Evolutionary conservation across 2,888 invertebrate species (phyloP).

Genomic region (Euzetes globulus): DNA sequence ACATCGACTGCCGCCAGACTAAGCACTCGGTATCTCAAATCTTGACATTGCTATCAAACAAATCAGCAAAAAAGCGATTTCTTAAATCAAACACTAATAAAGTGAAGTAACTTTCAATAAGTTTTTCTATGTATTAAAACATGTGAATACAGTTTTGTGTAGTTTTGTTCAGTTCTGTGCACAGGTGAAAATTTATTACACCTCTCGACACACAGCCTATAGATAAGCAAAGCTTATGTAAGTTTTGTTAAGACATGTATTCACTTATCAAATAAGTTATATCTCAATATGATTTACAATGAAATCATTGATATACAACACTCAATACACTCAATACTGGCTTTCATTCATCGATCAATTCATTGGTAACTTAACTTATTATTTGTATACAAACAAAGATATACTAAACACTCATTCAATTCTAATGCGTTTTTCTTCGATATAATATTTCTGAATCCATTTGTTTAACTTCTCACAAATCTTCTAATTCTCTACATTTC

Average conservation of each 20-base stretch:
- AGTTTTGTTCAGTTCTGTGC: neutral
- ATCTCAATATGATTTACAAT: slow-evolving; percentile 13
- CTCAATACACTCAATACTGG: neutral
- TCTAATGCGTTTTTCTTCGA: neutral
- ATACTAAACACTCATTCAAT: neutral
- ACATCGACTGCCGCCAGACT: slow-evolving; percentile 23
- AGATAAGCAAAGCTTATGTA: slow-evolving; percentile 25
- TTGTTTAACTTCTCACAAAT: neutral
- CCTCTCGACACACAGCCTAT: neutral
- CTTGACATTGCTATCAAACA: slow-evolving; percentile 24
- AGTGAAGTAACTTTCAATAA: neutral
- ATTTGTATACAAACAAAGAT: slow-evolving; percentile 22
- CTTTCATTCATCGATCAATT: slow-evolving; percentile 22
- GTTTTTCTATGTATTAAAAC: neutral
- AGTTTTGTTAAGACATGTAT: slow-evolving; percentile 17
- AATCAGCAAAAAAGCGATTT: neutral
- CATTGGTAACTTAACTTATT: slow-evolving; percentile 5
- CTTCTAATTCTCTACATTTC: too few species aligned
- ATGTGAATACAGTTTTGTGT: neutral
- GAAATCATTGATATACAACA: neutral
- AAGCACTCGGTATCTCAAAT: slow-evolving; percentile 21
- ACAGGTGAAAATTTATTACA: slow-evolving; percentile 23
- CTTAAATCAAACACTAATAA: slow-evolving; percentile 8
- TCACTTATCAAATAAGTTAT: slow-evolving; percentile 5
- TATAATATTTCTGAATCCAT: neutral